Base-by-base conservation (phyloP, 2,113 vertebrate species). In the Columba janthina region DNA sequence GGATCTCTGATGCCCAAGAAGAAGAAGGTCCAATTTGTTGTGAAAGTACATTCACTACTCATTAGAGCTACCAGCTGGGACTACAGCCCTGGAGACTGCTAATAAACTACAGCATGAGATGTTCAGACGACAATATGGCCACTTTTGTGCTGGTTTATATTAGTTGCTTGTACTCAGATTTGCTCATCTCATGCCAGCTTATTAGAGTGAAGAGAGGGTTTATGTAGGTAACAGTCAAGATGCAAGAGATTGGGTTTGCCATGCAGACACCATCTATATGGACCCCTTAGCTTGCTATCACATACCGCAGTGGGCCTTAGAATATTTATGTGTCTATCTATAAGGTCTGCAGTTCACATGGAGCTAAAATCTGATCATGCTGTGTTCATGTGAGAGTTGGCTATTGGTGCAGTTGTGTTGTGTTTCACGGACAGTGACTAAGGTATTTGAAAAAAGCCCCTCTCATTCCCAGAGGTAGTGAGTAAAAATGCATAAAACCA, bases 11-110 rank as follows among this genome's bases (percentile, higher is more conserved):
- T 95, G 79, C 88, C 70, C 76, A 84, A 78, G 90, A 93, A 95
- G 64, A 72, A 92, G 83, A 75, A 90, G 72, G 82, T 95, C 90
- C 72, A 90, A 72, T 95, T 93, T 94, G 82, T 94, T 93, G 75
- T 96, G 75, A 90, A 93, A 94, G 87, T 94, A 88, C 34, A n/a
- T 94, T 92, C 57, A 61, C 46, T 89, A 9, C 36, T 89, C 79
- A 91, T 94, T 95, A 95, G 91, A 95, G 79, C 85, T 94, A 73
- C 88, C 85, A 95, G 88, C 91, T 93, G 90, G 88, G 95, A 80
- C 91, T 94, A 88, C 56, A 95, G 85, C 76, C 70, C 61, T 85
- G 54, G 66, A 89, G 88, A 84, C 62, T 92, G 78, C 90, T 92
- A 93, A 94, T 93, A 90, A 92, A 74, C 72, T 61, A 90, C 76